Base-by-base conservation (phyloP, 2,888 invertebrate genomes). In the Agrilus cyanescens region DNA sequence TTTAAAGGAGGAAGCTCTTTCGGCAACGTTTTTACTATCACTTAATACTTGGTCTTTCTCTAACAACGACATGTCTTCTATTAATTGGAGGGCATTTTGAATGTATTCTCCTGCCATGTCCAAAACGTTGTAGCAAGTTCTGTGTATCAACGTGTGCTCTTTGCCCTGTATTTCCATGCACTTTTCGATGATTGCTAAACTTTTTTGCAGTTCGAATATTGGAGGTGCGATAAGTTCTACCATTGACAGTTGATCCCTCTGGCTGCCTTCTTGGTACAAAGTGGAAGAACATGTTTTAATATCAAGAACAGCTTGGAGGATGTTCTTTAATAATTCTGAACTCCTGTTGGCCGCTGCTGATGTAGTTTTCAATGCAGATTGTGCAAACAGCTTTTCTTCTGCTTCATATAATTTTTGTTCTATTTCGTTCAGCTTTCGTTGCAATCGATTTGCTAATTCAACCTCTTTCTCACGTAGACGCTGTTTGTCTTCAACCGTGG, bases 131-230 rank as follows among this genome's bases (percentile, higher is more conserved):
- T 76, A 72, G 58, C 82, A 81, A 0, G 82, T 80, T 56, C 75
- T 73, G 56, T 80, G 80, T 2, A 82, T 78, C 7, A 82, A 63
- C 0, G 82, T 81, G 41, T 75, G 76, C 10, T 75, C 79, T 31
- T 75, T 75, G 50, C 76, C 77, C 60, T 80, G 78, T 50, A 80
- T 72, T 53, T 78, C 78, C 31, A 80, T 73, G 55, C 82, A 81
- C 58, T 79, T 79, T 59, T 82, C 77, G 31, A 82, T 73, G 2
- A 80, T 74, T 13, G 75, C 74, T 4, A 85, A 58, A 16, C 78
- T 76, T 52, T 78, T 74, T 54, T 81, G 80, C 15, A 85, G 62
- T 25, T 71, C 69, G 51, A 76, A 76, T 31, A 85, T 66, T 3
- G 81, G 75, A 16, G 70, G 64, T 12, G 72, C 69, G 18, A 79